Percentiles rank a stretch among this genome's conserved stretches.
Conservation (phyloP, 2,888 invertebrate genomes). For the Gerris lacustris region DNA sequence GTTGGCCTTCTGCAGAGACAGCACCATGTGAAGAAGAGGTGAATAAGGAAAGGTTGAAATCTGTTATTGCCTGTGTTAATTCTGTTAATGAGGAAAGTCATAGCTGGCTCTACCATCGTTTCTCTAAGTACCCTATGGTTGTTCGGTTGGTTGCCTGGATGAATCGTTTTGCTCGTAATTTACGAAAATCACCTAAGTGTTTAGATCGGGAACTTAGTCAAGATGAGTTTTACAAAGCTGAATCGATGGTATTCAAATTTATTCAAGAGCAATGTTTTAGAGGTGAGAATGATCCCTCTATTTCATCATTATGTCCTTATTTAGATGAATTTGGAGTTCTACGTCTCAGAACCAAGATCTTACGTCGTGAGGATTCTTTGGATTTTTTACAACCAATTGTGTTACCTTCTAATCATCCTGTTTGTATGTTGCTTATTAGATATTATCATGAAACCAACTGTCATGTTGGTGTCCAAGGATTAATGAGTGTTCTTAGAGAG, state of each 20-base stretch:
- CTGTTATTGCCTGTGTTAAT: conserved; percentile 2
- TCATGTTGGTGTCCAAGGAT: conserved; percentile 12
- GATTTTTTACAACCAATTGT: background rate
- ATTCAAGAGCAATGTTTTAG: background rate
- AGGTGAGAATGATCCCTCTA: background rate
- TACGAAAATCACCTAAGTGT: background rate
- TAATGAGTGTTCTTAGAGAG: conserved; percentile 15
- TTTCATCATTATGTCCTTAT: conserved; percentile 12
- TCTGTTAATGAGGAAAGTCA: background rate
- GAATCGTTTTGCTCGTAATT: background rate
- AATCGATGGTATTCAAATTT: background rate
- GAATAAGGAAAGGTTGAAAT: conserved; percentile 14
- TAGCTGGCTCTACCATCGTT: background rate
- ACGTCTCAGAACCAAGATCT: background rate
- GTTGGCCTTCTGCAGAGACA: conserved; percentile 27
- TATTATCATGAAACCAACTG: conserved; percentile 27
- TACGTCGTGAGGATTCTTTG: background rate
- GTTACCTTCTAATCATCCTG: background rate
- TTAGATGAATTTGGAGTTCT: background rate
- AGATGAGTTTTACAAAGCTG: conserved; percentile 1
- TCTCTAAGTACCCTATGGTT: background rate
- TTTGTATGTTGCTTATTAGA: background rate
- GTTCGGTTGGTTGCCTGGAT: conserved; percentile 1
- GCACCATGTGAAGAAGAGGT: conserved; percentile 12
- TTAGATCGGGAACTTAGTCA: background rate